phyloP scores from a whole-genome alignment of 2,113 vertebrate species.

The Heterotis niloticus region DNA sequence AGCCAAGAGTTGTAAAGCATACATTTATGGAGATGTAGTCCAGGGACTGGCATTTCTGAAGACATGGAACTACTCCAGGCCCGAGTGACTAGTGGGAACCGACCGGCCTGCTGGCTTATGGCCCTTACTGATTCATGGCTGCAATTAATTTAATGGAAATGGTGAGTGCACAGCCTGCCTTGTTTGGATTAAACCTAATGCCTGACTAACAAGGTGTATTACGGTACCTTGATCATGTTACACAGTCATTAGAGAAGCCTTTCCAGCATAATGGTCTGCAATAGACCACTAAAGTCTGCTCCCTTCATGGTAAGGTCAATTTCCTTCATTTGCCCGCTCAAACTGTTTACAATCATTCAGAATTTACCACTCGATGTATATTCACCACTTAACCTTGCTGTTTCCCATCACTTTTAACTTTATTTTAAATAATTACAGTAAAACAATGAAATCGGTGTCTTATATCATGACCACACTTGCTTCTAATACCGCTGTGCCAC shows the following conservation, averaged over 20 bases:
- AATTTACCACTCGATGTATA: no score
- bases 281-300: neutral
- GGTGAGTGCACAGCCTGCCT: neutral
- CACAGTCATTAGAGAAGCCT: conserved; percentile 9
- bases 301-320: neutral
- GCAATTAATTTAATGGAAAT: neutral
- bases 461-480: no score
- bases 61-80: neutral
- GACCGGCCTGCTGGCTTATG: neutral
- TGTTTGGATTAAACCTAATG: neutral
- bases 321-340: neutral
- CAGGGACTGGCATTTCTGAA: neutral
- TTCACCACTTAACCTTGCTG: no score
- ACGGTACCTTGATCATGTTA: neutral
- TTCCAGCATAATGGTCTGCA: conserved; percentile 3
- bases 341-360: neutral
- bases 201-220: neutral
- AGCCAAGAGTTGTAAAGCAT: neutral
- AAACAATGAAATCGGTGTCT: no score
- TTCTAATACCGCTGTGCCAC: no score
- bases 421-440: no score
- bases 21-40: neutral
- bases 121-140: neutral
- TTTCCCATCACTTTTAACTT: no score
- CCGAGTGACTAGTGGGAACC: neutral